A percentile compares a stretch with the other conserved stretches of the same genome.
These are phyloP conservation scores for Morpho deidamia DNA, from an alignment of 2,888 invertebrate genomes.

Conservation along the genomic window DNA sequence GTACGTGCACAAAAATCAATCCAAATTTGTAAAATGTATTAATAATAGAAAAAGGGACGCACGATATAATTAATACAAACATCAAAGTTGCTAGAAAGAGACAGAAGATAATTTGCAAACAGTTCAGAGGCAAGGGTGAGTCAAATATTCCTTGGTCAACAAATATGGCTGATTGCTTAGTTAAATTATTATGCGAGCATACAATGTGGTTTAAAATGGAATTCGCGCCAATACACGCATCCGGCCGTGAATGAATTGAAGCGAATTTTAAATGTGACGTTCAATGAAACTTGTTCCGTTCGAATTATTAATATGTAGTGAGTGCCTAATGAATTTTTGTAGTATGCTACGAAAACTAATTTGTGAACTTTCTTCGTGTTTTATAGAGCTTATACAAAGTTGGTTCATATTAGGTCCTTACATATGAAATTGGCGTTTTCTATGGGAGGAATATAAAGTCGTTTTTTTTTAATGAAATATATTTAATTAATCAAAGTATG, in stretches of 20 bases:
- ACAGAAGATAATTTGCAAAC: slow-evolving; percentile 30
- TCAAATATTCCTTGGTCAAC: slow-evolving; percentile 39
- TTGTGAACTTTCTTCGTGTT: no score
- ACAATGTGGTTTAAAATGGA: slow-evolving; percentile 34
- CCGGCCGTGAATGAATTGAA: slow-evolving; percentile 33
- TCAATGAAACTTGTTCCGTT: slow-evolving; percentile 20
- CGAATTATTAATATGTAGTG: slow-evolving; percentile 10
- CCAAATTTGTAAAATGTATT: slow-evolving; percentile 5
- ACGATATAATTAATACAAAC: slow-evolving; percentile 4
- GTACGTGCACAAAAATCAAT: background rate
- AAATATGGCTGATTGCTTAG: slow-evolving; percentile 46
- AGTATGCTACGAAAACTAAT: no score
- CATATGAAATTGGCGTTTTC: no score
- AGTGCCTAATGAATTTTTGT: slow-evolving; percentile 9
- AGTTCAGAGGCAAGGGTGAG: slow-evolving; percentile 33
- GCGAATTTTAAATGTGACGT: slow-evolving; percentile 30
- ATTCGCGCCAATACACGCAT: slow-evolving; percentile 30
- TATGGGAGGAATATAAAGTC: no score
- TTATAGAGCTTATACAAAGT: no score
- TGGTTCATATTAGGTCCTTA: no score
- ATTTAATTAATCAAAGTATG: no score
- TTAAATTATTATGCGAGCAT: slow-evolving; percentile 39
- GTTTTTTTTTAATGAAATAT: no score
- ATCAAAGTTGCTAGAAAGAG: background rate
- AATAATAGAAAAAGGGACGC: slow-evolving; percentile 13